phyloP scores from a whole-genome alignment of 2,797 vertebrate species.

The Cottoperca gobio region DNA sequence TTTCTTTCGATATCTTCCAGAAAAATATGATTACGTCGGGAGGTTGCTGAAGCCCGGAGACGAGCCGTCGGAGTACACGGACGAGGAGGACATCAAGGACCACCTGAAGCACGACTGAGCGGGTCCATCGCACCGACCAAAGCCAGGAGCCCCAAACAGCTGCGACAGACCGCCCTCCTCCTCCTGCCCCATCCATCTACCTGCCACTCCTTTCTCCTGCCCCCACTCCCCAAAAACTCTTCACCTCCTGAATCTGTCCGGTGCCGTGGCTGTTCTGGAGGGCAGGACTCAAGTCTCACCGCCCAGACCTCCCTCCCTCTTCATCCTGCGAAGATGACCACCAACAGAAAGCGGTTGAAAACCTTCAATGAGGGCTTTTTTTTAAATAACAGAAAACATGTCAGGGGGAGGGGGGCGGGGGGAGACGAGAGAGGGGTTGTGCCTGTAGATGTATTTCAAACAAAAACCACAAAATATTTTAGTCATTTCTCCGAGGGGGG shows the following conservation, averaged over 20 bases:
- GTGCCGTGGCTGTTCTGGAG: constrained; percentile 58
- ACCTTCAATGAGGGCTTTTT: constrained; percentile 60
- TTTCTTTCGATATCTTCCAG: constrained; percentile 72
- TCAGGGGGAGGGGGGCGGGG: constrained; percentile 38
- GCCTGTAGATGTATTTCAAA: constrained; percentile 77
- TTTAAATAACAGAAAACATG: constrained; percentile 78
- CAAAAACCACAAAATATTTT: constrained; percentile 58
- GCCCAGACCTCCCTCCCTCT: constrained; percentile 54
- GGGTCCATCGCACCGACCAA: constrained; percentile 87
- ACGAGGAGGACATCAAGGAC: constrained; percentile 99
- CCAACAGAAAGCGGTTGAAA: constrained; percentile 43
- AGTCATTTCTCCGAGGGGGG: constrained; percentile 30
- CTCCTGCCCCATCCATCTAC: constrained; percentile 28
- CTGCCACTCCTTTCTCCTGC: constrained; percentile 2
- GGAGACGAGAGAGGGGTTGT: constrained; percentile 51
- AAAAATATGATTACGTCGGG: constrained; percentile 99
- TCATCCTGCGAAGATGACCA: constrained; percentile 68
- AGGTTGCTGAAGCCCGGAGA: constrained; percentile 98
- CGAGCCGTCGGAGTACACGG: constrained; percentile 98
- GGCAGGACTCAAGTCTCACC: constrained; percentile 46
- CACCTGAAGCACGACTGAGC: constrained; percentile 98
- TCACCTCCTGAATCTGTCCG: constrained; percentile 43
- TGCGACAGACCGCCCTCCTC: constrained; percentile 83
- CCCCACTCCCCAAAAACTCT: background rate
- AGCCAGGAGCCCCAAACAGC: constrained; percentile 92